Percentiles rank a stretch among this genome's conserved stretches.
Conservation (phyloP, 2,797 vertebrate genomes). For the Pterois miles region DNA sequence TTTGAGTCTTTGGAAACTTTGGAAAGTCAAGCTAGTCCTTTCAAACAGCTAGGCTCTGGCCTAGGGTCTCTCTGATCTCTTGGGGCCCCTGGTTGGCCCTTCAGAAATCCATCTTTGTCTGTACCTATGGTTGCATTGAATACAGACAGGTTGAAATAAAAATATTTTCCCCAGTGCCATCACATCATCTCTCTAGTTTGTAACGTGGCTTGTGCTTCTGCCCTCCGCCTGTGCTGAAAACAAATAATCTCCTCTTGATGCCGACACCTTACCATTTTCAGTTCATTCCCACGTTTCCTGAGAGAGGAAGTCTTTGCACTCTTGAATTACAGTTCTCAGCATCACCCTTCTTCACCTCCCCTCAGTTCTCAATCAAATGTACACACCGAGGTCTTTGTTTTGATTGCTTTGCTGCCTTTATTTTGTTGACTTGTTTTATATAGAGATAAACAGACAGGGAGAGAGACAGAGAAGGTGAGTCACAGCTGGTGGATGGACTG, state of each 20-base stretch:
- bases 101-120: conserved; percentile 7
- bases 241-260: conserved; percentile 54
- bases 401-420: conserved; percentile 56
- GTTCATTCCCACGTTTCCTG: conserved; percentile 40
- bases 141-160: conserved; percentile 21
- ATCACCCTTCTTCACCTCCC: conserved; percentile 45
- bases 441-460: conserved; percentile 37
- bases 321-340: conserved; percentile 32
- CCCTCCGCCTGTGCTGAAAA: conserved; percentile 44
- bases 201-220: conserved; percentile 4
- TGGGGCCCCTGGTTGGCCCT: not conserved
- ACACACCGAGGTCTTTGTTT: conserved; percentile 50
- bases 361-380: conserved; percentile 52
- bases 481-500: conserved; percentile 40
- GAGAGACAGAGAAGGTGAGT: conserved; percentile 39
- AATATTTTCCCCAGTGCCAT: not conserved
- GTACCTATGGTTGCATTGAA: conserved; percentile 4
- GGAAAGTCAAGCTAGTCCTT: too few relatives aligned
- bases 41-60: not conserved
- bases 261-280: conserved; percentile 37
- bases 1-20: too few relatives aligned
- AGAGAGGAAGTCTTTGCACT: conserved; percentile 44
- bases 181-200: conserved; percentile 23
- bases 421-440: conserved; percentile 58
- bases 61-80: not conserved